These are phyloP conservation scores for Phalacrocorax pelagicus DNA, from an alignment of 2,113 vertebrate species.

Conservation along the genomic window DNA sequence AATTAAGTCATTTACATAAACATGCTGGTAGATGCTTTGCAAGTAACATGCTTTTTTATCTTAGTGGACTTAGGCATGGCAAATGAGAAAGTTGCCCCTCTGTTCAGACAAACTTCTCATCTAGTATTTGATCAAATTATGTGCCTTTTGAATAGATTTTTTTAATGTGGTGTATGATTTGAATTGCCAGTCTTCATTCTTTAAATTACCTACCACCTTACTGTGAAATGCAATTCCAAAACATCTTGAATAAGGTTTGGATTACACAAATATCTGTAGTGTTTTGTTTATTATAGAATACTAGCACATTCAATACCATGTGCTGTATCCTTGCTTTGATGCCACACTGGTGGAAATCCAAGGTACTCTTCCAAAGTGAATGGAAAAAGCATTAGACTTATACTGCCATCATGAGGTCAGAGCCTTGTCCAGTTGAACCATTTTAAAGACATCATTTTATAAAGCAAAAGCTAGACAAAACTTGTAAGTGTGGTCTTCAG, in stretches of 20 bases:
- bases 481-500: not conserved
- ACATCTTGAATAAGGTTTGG: not conserved
- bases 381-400: not conserved
- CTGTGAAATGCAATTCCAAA: not conserved
- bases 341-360: not conserved
- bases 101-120: not conserved
- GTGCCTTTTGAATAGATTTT: not conserved
- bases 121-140: not conserved
- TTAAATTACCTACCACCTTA: not conserved
- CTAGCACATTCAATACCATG: rapidly evolving
- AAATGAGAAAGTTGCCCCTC: not conserved
- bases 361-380: not conserved
- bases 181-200: not conserved
- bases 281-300: not conserved
- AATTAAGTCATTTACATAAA: not conserved
- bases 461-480: not conserved
- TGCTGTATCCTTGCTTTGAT: not conserved
- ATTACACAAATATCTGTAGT: not conserved
- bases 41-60: not conserved
- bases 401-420: not conserved
- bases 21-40: not conserved
- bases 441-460: not conserved
- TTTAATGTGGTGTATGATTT: not conserved
- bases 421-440: not conserved
- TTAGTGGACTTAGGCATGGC: not conserved